A percentile compares a stretch with the other conserved stretches of the same genome.
These are phyloP conservation scores for Oscheius sp. DNA, from an alignment of 2,888 invertebrate genomes.

Conservation along the genomic window DNA sequence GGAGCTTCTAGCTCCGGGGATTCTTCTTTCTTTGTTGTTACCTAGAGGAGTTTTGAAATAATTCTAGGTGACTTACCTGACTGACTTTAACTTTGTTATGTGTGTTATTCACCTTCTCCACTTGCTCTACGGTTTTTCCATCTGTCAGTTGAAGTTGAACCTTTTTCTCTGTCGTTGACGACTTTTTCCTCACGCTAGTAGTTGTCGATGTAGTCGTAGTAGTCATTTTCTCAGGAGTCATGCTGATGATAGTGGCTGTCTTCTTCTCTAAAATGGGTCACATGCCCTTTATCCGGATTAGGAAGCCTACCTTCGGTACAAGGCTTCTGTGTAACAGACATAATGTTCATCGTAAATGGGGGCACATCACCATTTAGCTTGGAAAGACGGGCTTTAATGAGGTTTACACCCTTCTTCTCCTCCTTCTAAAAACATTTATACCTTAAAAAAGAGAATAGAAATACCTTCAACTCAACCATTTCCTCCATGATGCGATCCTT, in stretches of 20 bases:
- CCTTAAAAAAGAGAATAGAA: neutral
- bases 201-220: slow-evolving; percentile 50
- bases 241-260: slow-evolving; percentile 20
- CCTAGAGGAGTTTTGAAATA: slow-evolving; percentile 16
- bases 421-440: neutral
- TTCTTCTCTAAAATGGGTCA: slow-evolving; percentile 2
- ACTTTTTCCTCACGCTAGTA: slow-evolving; percentile 35
- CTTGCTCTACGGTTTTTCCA: slow-evolving; percentile 43
- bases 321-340: slow-evolving; percentile 14
- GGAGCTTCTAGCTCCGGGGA: slow-evolving; percentile 34
- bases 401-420: slow-evolving; percentile 2
- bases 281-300: neutral
- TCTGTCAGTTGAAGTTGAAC: slow-evolving; percentile 41
- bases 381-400: slow-evolving; percentile 4
- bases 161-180: slow-evolving; percentile 30
- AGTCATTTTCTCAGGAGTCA: slow-evolving; percentile 44
- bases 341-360: slow-evolving; percentile 11
- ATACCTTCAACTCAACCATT: neutral
- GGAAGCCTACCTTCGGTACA: neutral
- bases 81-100: slow-evolving; percentile 47
- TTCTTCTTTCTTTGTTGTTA: slow-evolving; percentile 49
- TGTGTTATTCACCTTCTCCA: slow-evolving; percentile 39
- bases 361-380: slow-evolving; percentile 4
- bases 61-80: slow-evolving; percentile 26
- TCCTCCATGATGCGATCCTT: neutral